Conservation (phyloP, 1,140 invertebrate genomes). For the Battus philenor region DNA sequence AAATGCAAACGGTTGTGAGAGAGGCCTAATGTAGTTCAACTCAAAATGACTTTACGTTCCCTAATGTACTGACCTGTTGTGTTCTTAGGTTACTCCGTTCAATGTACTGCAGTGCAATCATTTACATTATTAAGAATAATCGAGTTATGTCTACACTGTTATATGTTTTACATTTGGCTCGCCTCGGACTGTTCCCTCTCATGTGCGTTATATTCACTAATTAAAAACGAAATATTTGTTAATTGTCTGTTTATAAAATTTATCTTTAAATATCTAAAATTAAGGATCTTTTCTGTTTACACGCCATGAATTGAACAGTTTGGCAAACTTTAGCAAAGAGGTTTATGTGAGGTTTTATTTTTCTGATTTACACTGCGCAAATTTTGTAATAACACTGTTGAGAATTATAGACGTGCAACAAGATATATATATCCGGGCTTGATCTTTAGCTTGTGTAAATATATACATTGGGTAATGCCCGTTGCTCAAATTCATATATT, state of each 20-base stretch:
- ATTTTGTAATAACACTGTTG: conserved; percentile 16
- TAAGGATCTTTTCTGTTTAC: conserved; percentile 2
- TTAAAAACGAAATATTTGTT: conserved; percentile 3
- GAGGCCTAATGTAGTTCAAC: conserved; percentile 59
- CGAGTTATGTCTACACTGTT: conserved; percentile 50
- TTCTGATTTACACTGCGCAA: conserved; percentile 13
- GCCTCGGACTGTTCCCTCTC: conserved; percentile 25
- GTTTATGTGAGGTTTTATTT: conserved; percentile 10
- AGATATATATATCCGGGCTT: conserved; percentile 15
- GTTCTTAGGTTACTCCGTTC: conserved; percentile 46
- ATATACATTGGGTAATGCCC: too few species aligned
- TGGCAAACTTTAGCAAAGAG: conserved; percentile 7
- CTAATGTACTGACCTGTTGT: conserved; percentile 50
- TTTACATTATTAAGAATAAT: conserved; percentile 32
- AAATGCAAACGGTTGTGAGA: conserved; percentile 65
- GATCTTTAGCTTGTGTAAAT: too few species aligned
- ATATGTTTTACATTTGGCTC: conserved; percentile 34
- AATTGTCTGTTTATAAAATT: conserved; percentile 4
- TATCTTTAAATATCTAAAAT: background rate
- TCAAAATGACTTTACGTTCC: conserved; percentile 38
- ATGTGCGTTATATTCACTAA: conserved; percentile 3
- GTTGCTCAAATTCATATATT: too few species aligned
- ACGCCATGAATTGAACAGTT: conserved; percentile 11
- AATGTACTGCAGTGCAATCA: conserved; percentile 23
- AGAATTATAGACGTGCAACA: background rate